These are phyloP conservation scores for Hippocampus kuda DNA, from an alignment of 2,797 vertebrate genomes.

Conservation along the genomic window DNA sequence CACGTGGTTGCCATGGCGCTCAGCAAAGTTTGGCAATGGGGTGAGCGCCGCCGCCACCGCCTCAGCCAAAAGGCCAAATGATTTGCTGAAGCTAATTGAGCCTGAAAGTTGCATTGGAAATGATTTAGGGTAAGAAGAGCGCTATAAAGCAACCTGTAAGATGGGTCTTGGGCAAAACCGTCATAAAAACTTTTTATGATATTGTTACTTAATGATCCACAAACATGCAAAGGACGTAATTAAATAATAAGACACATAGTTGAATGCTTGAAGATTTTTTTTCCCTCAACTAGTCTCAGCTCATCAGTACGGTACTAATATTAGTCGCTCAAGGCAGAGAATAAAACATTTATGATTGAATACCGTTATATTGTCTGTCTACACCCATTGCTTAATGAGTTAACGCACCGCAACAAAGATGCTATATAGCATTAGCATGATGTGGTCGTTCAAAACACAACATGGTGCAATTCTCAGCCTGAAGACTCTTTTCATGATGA, in stretches of 20 bases:
- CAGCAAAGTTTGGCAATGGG: constrained; percentile 56
- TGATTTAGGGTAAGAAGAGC: not conserved
- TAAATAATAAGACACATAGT: not conserved
- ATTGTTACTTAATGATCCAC: not conserved
- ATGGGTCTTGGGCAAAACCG: not conserved
- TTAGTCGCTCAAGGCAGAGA: too few relatives aligned
- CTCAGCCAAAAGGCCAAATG: constrained; percentile 60
- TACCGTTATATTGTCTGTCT: too few relatives aligned
- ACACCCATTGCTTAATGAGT: too few relatives aligned
- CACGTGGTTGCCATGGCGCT: constrained; percentile 60
- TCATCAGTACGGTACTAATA: too few relatives aligned
- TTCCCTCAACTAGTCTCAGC: too few relatives aligned
- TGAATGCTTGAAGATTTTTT: not conserved
- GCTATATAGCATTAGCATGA: too few relatives aligned
- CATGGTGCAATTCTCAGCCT: too few relatives aligned
- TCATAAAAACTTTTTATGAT: not conserved
- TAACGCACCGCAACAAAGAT: too few relatives aligned
- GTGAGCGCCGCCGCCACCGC: constrained; percentile 35
- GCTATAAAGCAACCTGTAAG: not conserved
- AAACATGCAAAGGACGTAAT: not conserved
- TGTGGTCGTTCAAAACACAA: too few relatives aligned
- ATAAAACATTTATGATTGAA: too few relatives aligned
- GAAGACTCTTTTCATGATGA: too few relatives aligned
- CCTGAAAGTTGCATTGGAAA: constrained; percentile 6
- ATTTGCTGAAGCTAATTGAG: constrained; percentile 46